Evolutionary conservation across 2,888 invertebrate genomes (phyloP).

Genomic region (Julus scanicus): DNA sequence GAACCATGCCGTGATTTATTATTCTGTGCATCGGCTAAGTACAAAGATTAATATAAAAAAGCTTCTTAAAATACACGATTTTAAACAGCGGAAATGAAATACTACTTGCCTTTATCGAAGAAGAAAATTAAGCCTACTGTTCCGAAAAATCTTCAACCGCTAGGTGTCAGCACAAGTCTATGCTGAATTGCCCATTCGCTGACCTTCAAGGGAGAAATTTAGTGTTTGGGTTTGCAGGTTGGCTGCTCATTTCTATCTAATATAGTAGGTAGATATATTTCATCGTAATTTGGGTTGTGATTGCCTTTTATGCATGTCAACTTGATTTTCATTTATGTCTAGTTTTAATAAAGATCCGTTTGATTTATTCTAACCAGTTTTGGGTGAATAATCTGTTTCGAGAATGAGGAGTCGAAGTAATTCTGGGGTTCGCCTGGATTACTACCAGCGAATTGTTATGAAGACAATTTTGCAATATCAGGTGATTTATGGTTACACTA

Average conservation of each 20-base stretch:
- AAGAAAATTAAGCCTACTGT: not conserved
- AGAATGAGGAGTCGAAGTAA: constrained; percentile 87
- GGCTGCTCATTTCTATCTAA: not conserved
- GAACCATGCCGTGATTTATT: too few species aligned
- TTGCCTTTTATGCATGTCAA: not conserved
- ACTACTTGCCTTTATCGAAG: not conserved
- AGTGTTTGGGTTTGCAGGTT: not conserved
- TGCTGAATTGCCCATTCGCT: too few species aligned
- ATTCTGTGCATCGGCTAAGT: too few species aligned
- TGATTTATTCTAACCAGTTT: not conserved
- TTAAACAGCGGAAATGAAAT: not conserved
- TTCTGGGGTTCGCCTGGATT: constrained; percentile 93
- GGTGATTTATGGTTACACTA: constrained; percentile 65
- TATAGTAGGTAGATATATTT: not conserved
- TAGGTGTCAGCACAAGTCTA: not conserved
- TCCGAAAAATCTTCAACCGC: not conserved
- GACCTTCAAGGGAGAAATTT: not conserved
- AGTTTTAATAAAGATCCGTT: constrained; percentile 1
- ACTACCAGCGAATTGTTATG: constrained; percentile 93
- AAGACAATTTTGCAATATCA: constrained; percentile 90
- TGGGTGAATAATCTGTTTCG: constrained; percentile 12
- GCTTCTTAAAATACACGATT: too few species aligned
- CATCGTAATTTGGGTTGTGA: not conserved
- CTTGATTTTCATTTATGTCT: not conserved
- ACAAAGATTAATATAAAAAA: too few species aligned